Conservation (phyloP, 2,888 invertebrate genomes). For the Athripsodes cinereus region DNA sequence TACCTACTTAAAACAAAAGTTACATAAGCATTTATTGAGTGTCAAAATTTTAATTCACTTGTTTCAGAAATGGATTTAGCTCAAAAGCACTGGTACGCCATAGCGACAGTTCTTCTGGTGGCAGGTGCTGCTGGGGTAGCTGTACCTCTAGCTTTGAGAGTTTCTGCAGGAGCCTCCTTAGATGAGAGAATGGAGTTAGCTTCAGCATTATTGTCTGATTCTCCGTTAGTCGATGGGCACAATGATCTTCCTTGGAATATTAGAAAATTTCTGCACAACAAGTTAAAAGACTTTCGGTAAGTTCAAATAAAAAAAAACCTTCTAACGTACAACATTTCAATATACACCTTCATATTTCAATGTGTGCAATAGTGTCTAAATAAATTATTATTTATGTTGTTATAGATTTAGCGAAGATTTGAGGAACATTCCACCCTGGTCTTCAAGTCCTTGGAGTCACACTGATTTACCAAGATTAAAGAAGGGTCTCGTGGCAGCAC, state of each 20-base stretch:
- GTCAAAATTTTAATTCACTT: not conserved
- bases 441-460: slow-evolving; percentile 68
- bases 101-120: slow-evolving; percentile 56
- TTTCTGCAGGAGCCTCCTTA: slow-evolving; percentile 58
- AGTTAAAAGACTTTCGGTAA: slow-evolving; percentile 61
- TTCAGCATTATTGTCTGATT: slow-evolving; percentile 54
- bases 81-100: slow-evolving; percentile 58
- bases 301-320: no score
- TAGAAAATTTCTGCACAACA: slow-evolving; percentile 70
- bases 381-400: no score
- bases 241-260: slow-evolving; percentile 77
- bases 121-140: slow-evolving; percentile 62
- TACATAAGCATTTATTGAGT: no score
- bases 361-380: no score
- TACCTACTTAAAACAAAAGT: no score
- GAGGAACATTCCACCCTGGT: slow-evolving; percentile 64
- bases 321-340: no score
- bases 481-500: slow-evolving; percentile 70
- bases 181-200: slow-evolving; percentile 59
- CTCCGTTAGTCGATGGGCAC: slow-evolving; percentile 67
- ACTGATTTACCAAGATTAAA: slow-evolving; percentile 70
- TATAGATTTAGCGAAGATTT: slow-evolving; percentile 62
- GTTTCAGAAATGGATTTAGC: slow-evolving; percentile 50
- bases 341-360: no score
- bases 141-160: slow-evolving; percentile 59